Evolutionary conservation across 2,888 invertebrate genomes (phyloP).

Genomic region (Lymantria monacha): DNA sequence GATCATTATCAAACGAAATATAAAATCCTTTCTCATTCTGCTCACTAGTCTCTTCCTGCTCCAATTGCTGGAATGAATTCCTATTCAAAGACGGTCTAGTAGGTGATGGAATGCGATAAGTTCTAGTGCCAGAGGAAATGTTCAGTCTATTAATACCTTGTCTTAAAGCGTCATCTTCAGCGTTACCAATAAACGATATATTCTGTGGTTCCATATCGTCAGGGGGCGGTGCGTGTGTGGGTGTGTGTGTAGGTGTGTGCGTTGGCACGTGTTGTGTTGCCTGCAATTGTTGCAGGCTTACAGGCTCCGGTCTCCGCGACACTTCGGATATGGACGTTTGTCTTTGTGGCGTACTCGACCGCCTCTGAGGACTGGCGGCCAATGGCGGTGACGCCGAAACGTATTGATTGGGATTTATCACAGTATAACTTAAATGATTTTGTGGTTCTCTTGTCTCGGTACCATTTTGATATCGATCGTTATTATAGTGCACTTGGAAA

Average conservation of each 20-base stretch:
- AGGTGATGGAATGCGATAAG: conserved; percentile 94
- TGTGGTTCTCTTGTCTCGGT: conserved; percentile 78
- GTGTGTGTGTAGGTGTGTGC: conserved; percentile 79
- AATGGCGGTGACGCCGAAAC: conserved; percentile 79
- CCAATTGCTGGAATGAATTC: conserved; percentile 86
- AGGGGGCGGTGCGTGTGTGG: conserved; percentile 76
- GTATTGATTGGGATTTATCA: conserved; percentile 81
- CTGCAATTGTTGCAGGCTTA: conserved; percentile 77
- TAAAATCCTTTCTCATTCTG: conserved; percentile 93
- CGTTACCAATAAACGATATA: conserved; percentile 94
- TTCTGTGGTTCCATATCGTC: conserved; percentile 97
- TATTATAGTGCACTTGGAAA: conserved; percentile 63
- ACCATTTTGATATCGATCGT: conserved; percentile 85
- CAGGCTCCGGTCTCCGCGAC: conserved; percentile 55
- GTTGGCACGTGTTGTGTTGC: conserved; percentile 77
- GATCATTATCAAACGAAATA: conserved; percentile 95
- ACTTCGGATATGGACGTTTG: conserved; percentile 76
- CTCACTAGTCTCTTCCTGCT: conserved; percentile 64
- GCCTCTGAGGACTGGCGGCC: conserved; percentile 54
- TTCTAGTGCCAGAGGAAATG: conserved; percentile 93
- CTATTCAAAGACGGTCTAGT: conserved; percentile 88
- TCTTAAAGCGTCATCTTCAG: conserved; percentile 79
- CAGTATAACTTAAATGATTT: conserved; percentile 82
- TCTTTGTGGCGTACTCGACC: conserved; percentile 78
- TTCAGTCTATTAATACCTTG: conserved; percentile 89